These are phyloP conservation scores for Allolobophora icterica DNA, from an alignment of 2,888 invertebrate species.

Conservation along the genomic window DNA sequence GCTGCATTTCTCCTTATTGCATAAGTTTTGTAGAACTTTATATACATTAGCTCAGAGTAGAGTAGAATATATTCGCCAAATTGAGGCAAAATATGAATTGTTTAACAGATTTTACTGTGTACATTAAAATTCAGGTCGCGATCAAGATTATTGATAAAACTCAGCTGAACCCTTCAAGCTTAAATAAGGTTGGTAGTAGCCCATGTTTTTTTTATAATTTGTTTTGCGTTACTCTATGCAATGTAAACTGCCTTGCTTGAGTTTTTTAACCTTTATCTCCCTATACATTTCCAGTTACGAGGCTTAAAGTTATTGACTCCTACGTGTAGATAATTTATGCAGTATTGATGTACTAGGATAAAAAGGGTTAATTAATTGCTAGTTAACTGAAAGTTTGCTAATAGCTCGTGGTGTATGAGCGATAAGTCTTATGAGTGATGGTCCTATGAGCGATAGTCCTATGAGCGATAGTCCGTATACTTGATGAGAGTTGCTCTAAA, in stretches of 20 bases:
- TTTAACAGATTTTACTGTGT: background rate
- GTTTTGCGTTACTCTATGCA: background rate
- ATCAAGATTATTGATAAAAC: slow-evolving; percentile 48
- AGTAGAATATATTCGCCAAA: too few species aligned
- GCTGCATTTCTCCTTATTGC: too few species aligned
- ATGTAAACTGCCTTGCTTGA: background rate
- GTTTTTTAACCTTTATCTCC: background rate
- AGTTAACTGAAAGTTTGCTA: too few species aligned
- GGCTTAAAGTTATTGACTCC: background rate
- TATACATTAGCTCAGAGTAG: slow-evolving; percentile 49
- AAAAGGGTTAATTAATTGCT: slow-evolving; percentile 7
- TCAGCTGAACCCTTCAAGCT: slow-evolving; percentile 46
- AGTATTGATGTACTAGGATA: background rate
- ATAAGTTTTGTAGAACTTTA: too few species aligned
- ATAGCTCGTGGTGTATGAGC: too few species aligned
- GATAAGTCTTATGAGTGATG: too few species aligned
- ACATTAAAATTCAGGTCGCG: slow-evolving; percentile 39
- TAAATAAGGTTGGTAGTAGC: slow-evolving; percentile 45
- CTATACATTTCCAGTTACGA: background rate
- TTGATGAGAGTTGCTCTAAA: too few species aligned
- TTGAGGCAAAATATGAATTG: too few species aligned
- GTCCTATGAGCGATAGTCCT: too few species aligned
- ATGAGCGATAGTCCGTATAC: too few species aligned
- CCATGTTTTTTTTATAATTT: background rate
- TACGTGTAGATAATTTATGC: background rate